These are phyloP conservation scores for Oceanodroma leucorhoa DNA, from an alignment of 2,797 vertebrate species.

Conservation along the genomic window DNA sequence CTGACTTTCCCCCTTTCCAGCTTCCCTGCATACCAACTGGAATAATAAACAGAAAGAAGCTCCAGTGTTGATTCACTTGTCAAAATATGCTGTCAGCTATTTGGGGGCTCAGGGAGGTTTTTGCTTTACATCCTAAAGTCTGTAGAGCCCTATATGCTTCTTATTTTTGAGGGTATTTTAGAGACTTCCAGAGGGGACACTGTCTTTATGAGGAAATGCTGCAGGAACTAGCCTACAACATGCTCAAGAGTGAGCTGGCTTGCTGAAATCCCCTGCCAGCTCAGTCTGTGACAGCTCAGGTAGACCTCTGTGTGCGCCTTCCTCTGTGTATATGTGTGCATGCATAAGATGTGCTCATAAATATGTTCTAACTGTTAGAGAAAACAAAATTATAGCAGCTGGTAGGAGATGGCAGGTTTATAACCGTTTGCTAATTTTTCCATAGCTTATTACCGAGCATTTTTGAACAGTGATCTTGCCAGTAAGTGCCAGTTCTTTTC, in stretches of 20 bases:
- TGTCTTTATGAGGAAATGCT: not conserved
- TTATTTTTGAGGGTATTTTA: not conserved
- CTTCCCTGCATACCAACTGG: not conserved
- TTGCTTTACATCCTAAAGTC: not conserved
- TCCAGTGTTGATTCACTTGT: not conserved
- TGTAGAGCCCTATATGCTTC: not conserved
- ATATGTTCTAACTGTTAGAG: not conserved
- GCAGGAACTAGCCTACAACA: not conserved
- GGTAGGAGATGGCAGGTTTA: not conserved
- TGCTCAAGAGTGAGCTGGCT: not conserved
- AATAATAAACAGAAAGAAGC: not conserved
- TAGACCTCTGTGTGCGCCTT: accelerated
- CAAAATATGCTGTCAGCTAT: not conserved
- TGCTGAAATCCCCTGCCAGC: not conserved
- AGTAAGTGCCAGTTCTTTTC: constrained; percentile 22
- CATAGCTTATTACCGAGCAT: not conserved
- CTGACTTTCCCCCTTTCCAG: not conserved
- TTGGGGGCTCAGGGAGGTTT: not conserved
- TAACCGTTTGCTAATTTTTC: not conserved
- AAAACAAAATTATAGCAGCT: constrained; percentile 3
- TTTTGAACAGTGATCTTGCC: constrained; percentile 21
- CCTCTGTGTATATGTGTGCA: not conserved
- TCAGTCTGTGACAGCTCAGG: not conserved
- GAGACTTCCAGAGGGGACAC: not conserved
- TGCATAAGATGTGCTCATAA: not conserved